A percentile compares a stretch with the other conserved stretches of the same genome.
Conservation (phyloP, 37 sponge, comb jelly and placozoan species). For the Cladorhizidae sp. region DNA sequence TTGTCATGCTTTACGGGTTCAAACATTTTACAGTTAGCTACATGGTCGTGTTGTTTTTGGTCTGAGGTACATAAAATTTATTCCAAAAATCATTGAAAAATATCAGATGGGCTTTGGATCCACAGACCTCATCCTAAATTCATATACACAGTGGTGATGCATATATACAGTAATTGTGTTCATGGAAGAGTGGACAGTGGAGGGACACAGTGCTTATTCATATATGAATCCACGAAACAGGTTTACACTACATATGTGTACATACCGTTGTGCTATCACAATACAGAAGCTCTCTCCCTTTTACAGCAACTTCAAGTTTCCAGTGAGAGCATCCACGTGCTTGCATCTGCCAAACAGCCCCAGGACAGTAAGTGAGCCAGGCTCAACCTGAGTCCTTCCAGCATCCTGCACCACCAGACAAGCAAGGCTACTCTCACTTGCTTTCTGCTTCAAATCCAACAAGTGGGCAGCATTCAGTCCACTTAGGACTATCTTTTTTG, state of each 20-base stretch:
- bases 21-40: no score
- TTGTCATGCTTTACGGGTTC: no score
- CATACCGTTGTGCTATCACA: no score
- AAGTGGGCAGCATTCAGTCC: slow-evolving; percentile 54
- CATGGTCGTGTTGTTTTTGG: no score
- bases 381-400: slow-evolving; percentile 74
- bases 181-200: no score
- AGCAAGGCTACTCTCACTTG: slow-evolving; percentile 24
- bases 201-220: no score
- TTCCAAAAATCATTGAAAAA: no score
- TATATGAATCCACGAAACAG: not conserved
- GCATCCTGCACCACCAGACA: slow-evolving; percentile 72
- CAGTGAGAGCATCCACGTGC: slow-evolving; percentile 61
- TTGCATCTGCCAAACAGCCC: slow-evolving; percentile 70
- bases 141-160: no score
- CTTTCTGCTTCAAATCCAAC: slow-evolving; percentile 39
- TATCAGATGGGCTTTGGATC: no score
- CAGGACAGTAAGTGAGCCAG: slow-evolving; percentile 80
- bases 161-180: no score
- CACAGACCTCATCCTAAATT: no score
- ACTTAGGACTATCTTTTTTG: slow-evolving; percentile 67
- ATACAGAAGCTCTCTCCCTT: not conserved
- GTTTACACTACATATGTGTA: not conserved
- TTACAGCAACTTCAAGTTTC: slow-evolving; percentile 65
- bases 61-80: no score